Base-by-base conservation (phyloP, 1,140 invertebrate genomes). In the Zophobas morio region DNA sequence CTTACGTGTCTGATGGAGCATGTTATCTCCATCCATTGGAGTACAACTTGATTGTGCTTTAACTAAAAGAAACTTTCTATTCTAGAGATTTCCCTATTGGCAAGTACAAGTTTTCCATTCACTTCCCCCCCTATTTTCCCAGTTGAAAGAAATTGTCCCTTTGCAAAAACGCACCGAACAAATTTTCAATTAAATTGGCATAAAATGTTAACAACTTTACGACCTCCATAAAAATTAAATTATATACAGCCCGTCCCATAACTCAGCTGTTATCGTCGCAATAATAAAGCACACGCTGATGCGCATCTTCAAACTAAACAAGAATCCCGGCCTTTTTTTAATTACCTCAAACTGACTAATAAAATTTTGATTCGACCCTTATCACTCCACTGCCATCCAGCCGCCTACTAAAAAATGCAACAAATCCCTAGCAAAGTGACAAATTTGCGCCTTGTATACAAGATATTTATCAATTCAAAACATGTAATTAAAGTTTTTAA, bases 401-500 rank as follows among this genome's bases (percentile, higher is more conserved):
- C n/a, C 6, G 49, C 49, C 2, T 51, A 6, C 20, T 20, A 0
- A 51, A 51, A 51, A 5, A 2, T 5, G 49, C 4, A 51, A 51
- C 2, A 46, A 53, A 53, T 53, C 5, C 53, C n/a, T 3, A 37
- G 6, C 2, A 66, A 66, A 66, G 42, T 66, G 33, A 66, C 20
- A 66, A 34, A 33, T 66, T 66, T 66, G 33, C n/a, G 33, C 20
- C n/a, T 42, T 36, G 60, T 42, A 20, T 42, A 32, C n/a, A 20
- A 33, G 60, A 42, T 66, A 5, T 66, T 66, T 66, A 66, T 66
- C 39, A 66, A 42, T 66, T 66, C 60, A 42, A 60, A 60, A 66
- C 39, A 39, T 66, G 60, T 66, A 66, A 66, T 66, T 66, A 66
- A 66, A 66, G 60, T 66, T 66, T 66, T 66, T 66, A 66, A 66